Conservation (phyloP, 2,113 vertebrate genomes). For the Raja brachyura region DNA sequence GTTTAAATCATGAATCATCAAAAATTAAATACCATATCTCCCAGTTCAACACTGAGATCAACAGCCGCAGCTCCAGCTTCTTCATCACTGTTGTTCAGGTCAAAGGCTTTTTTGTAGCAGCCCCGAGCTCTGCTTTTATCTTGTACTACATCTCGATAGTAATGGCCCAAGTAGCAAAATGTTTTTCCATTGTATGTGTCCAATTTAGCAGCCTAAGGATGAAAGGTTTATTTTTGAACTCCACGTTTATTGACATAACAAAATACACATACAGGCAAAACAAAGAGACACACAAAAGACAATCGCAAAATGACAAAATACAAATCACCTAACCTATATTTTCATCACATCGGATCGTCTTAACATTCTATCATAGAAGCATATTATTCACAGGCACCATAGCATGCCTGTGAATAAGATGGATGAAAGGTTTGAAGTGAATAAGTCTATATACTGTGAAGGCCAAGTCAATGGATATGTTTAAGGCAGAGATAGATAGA, state of each 20-base stretch:
- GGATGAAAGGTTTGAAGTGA: slow-evolving; percentile 41
- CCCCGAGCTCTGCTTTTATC: slow-evolving; percentile 79
- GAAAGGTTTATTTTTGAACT: too few species aligned
- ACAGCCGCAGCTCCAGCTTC: slow-evolving; percentile 82
- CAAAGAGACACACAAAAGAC: too few species aligned
- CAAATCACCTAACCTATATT: too few species aligned
- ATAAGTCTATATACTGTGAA: background rate
- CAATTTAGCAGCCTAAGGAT: slow-evolving; percentile 81
- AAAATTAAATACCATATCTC: slow-evolving; percentile 67
- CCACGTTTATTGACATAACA: too few species aligned
- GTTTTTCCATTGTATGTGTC: slow-evolving; percentile 71
- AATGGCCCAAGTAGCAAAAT: slow-evolving; percentile 83
- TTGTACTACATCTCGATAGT: slow-evolving; percentile 72
- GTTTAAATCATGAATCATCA: background rate
- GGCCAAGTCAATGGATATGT: too few species aligned
- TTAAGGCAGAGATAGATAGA: too few species aligned
- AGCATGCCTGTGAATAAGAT: too few species aligned
- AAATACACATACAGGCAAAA: too few species aligned
- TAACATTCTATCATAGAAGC: too few species aligned
- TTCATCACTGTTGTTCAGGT: slow-evolving; percentile 67
- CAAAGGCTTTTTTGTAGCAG: slow-evolving; percentile 93
- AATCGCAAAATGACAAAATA: too few species aligned
- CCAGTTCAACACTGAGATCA: slow-evolving; percentile 78
- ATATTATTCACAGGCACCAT: too few species aligned
- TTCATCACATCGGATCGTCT: too few species aligned